Conservation (phyloP, 2,888 invertebrate species). For the Cosmia pyralina region DNA sequence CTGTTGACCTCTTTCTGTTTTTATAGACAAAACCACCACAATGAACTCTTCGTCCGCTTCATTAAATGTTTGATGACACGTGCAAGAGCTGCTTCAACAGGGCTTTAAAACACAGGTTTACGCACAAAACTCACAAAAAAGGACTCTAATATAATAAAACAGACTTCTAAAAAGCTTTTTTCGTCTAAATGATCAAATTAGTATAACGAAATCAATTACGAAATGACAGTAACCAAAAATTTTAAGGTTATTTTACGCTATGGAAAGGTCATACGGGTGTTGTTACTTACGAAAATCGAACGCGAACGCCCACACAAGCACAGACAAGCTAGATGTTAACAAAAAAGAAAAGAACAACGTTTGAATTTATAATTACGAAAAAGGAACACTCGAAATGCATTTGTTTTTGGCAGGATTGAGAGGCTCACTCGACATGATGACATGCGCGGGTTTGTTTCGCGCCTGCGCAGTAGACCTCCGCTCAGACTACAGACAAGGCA, state of each 20-base stretch:
- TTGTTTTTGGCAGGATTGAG: conserved; percentile 78
- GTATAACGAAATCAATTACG: conserved; percentile 64
- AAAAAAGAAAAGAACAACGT: conserved; percentile 48
- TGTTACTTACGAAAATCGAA: conserved; percentile 60
- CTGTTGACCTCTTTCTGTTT: conserved; percentile 26
- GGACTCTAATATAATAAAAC: conserved; percentile 35
- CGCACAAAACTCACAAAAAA: conserved; percentile 32
- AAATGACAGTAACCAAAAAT: conserved; percentile 53
- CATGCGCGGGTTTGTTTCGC: conserved; percentile 79
- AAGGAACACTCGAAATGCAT: conserved; percentile 65
- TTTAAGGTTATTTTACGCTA: conserved; percentile 62
- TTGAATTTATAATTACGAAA: conserved; percentile 49
- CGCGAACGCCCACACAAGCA: conserved; percentile 45
- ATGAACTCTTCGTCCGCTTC: conserved; percentile 24
- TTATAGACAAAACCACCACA: conserved; percentile 32
- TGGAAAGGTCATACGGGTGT: conserved; percentile 40
- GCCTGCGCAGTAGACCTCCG: conserved; percentile 75
- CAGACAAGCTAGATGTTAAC: conserved; percentile 42
- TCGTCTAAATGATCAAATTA: conserved; percentile 54
- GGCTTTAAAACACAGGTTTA: conserved; percentile 21
- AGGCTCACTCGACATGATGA: conserved; percentile 69
- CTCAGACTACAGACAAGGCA: conserved; percentile 71
- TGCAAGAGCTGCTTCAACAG: conserved; percentile 20
- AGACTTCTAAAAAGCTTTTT: conserved; percentile 45
- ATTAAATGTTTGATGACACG: conserved; percentile 46